Percentiles rank a stretch among this genome's conserved stretches.
These are phyloP conservation scores for Stegostoma tigrinum DNA, from an alignment of 2,113 vertebrate genomes.

Conservation along the genomic window DNA sequence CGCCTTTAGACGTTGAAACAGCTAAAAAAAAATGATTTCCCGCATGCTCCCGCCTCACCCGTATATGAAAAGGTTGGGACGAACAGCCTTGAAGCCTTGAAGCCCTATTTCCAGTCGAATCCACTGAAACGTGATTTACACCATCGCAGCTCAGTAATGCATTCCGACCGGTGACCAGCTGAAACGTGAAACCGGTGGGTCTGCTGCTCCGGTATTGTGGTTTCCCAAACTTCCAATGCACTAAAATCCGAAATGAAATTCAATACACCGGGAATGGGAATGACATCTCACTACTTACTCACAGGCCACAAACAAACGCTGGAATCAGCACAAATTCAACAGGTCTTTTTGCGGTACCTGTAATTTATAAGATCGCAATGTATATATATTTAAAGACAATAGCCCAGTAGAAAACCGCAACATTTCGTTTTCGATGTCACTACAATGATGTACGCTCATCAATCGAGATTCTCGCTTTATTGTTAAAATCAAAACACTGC, in stretches of 20 bases:
- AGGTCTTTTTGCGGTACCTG: background rate
- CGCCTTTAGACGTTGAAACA: background rate
- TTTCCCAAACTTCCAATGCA: background rate
- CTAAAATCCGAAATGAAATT: background rate
- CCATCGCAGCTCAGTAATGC: background rate
- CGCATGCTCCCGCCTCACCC: no score
- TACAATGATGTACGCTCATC: background rate
- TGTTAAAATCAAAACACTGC: background rate
- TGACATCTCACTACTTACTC: background rate
- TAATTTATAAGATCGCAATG: background rate
- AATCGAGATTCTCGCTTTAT: background rate
- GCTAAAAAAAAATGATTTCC: no score
- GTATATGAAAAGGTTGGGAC: background rate
- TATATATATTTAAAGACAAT: background rate
- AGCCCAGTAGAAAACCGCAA: background rate
- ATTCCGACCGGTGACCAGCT: background rate
- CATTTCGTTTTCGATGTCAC: background rate
- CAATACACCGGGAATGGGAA: background rate
- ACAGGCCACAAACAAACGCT: background rate
- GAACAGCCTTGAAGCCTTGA: background rate
- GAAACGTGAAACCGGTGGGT: background rate
- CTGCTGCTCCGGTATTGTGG: background rate
- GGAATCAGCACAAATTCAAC: background rate
- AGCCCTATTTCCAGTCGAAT: background rate
- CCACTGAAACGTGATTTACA: background rate